Base-by-base conservation (phyloP, 2,888 invertebrate species). In the Punctoribates punctum region DNA sequence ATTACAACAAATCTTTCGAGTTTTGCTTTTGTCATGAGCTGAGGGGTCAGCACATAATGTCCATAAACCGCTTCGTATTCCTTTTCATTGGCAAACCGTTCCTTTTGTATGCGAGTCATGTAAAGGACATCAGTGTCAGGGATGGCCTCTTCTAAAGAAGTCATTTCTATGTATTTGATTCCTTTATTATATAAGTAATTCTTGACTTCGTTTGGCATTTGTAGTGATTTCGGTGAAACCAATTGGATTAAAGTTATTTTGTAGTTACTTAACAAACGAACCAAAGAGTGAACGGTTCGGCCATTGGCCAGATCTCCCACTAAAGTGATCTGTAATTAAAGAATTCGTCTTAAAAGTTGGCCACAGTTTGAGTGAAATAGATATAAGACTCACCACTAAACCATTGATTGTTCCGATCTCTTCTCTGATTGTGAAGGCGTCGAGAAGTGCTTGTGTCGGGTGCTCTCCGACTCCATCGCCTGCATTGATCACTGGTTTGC, bases 381-480 rank as follows among this genome's bases (percentile, higher is more conserved):
- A 42, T 8, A 42, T 5, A 42, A 13, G 4, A 42, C 48, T 48
- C 3, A 54, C 23, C 0, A 94, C 96, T 13, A 99, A 87, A 0
- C 95, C 95, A 83, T 99, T 98, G 0, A 99, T 97, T 0, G 98
- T 99, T 80, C 98, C 98, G 78, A 99, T 94, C 87, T 99, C 98
- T 85, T 99, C 96, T 79, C 98, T 88, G 81, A 99, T 99, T 6
- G 99, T 98, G 83, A 97, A 99, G 4, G 98, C 90, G 83, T 99
- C 99, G 13, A 99, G 86, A 17, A 99, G 86, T 0, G 99, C 99
- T 86, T 99, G 99, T 0, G 96, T 96, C 0, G 99, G 99, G 85
- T 97, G 96, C 83, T 97, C 96, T 0, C 96, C 96, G 0, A 93
- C 88, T 11, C 99, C 99, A 85, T 99, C 98, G 1, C 99, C 99